Evolutionary conservation across 2,113 vertebrate genomes (phyloP), one percentile per base, ranked within the genome.

Genomic region (Progne subis): DNA sequence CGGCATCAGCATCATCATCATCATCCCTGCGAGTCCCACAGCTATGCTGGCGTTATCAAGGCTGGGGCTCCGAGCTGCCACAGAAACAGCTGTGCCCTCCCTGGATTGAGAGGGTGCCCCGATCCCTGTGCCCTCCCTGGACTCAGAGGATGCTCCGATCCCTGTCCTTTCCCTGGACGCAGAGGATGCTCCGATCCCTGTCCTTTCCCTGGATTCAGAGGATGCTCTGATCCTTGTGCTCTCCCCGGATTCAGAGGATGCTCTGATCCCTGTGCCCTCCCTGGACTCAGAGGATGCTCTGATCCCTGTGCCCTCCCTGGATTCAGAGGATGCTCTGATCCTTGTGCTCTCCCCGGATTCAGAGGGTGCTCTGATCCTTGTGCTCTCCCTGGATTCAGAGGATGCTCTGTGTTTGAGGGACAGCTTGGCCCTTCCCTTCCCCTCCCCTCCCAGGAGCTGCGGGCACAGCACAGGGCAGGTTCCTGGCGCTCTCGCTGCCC

Each of bases 21-120:
- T 21, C 12, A 1, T 16, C 60, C 39, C 28, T 4, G 15, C 11
- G 5, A 21, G 41, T 28, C 19, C 6, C 43, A 12, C 8, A 8
- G 49, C 61, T 31, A 0, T 0, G 21, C 29, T 17, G 69, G 15
- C 2, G 3, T 25, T 26, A 28, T 12, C 76, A 4, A 67, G 34
- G 46, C 70, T 2, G 20, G 41, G 23, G 24, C 23, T 49, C 34
- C 5, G 34, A 64, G 34, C 9, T 26, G 57, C 5, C 43, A 43
- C 34, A 14, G 5, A 11, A 25, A 29, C 23, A 25, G 26, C 37
- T 37, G 37, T 37, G 37, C 37, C 37, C 37, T 37, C 37, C 37
- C 37, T 37, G 37, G 43, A 15, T 3, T 2, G 12, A 15, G 4
- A 18, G 25, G 53, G 5, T 46, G 19, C 5, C 28, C 50, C 14